Percentiles rank a stretch among this genome's conserved stretches.
These are phyloP conservation scores for Ophraella communa DNA, from an alignment of 2,888 invertebrate species.

Conservation along the genomic window DNA sequence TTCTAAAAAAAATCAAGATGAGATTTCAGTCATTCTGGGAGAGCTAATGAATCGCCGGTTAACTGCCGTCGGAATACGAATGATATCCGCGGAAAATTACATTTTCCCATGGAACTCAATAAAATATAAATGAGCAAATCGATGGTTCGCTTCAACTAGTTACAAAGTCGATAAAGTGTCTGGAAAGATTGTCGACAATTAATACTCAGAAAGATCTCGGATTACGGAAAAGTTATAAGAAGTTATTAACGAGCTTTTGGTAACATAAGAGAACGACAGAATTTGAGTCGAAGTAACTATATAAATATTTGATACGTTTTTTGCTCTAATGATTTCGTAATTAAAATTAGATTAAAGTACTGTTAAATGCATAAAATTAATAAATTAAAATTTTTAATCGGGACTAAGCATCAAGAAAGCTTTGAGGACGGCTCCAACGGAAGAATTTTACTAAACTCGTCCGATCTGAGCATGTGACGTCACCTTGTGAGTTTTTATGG, in stretches of 20 bases:
- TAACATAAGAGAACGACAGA: not conserved
- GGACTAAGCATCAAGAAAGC: too few species aligned
- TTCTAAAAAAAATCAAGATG: not conserved
- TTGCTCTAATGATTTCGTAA: not conserved
- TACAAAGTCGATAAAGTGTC: constrained; percentile 13
- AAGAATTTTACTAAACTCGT: too few species aligned
- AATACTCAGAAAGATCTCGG: constrained; percentile 11
- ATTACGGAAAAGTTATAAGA: constrained; percentile 4
- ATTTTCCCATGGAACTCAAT: constrained; percentile 19
- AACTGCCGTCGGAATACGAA: constrained; percentile 12
- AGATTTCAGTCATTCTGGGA: not conserved
- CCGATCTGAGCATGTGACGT: too few species aligned
- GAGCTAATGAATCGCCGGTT: constrained; percentile 20
- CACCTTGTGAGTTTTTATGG: too few species aligned
- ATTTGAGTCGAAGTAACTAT: not conserved
- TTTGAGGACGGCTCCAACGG: too few species aligned
- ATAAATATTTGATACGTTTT: not conserved
- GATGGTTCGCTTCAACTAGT: constrained; percentile 3
- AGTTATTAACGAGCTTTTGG: not conserved
- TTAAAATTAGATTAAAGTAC: too few species aligned
- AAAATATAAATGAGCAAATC: constrained; percentile 25
- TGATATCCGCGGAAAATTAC: constrained; percentile 25
- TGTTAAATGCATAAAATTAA: too few species aligned
- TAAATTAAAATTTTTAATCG: too few species aligned
- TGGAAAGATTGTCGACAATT: constrained; percentile 17